Percentiles rank a stretch among this genome's conserved stretches.
These are phyloP conservation scores for Proterorhinus semilunaris DNA, from an alignment of 2,113 vertebrate species.

Conservation along the genomic window DNA sequence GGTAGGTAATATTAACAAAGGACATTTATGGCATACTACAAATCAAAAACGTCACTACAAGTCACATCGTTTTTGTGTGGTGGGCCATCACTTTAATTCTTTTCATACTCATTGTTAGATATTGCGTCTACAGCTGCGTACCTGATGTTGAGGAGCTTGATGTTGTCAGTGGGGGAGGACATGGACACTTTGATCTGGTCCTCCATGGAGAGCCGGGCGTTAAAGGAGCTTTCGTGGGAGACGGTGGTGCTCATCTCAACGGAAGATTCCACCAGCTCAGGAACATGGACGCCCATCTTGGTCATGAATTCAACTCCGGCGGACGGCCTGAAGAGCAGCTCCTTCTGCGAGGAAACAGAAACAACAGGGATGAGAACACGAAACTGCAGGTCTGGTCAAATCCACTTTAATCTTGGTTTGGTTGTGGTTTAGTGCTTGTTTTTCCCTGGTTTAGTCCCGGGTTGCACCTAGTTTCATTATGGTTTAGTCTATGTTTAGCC, in stretches of 20 bases:
- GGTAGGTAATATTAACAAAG: too few relatives aligned
- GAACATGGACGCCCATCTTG: constrained; percentile 80
- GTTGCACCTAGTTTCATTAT: too few relatives aligned
- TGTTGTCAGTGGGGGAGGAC: constrained; percentile 75
- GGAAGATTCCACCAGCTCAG: constrained; percentile 78
- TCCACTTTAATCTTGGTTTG: too few relatives aligned
- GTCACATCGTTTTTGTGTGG: neutral
- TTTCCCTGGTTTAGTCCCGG: too few relatives aligned
- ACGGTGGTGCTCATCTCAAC: constrained; percentile 85
- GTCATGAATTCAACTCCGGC: constrained; percentile 85
- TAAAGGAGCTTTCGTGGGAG: constrained; percentile 83
- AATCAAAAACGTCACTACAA: too few relatives aligned
- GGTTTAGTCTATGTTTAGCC: too few relatives aligned
- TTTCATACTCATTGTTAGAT: too few relatives aligned
- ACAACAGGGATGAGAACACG: neutral
- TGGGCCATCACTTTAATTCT: too few relatives aligned
- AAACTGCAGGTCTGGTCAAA: too few relatives aligned
- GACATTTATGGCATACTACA: too few relatives aligned
- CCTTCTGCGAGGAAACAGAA: constrained; percentile 61
- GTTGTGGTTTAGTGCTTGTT: too few relatives aligned
- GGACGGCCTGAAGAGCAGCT: constrained; percentile 82
- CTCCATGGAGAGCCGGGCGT: constrained; percentile 73
- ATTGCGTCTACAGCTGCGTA: constrained; percentile 37
- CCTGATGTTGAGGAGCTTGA: constrained; percentile 83
- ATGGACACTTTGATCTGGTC: constrained; percentile 81